phyloP scores from a whole-genome alignment of 2,113 vertebrate species.

The Corythornis vintsioides region DNA sequence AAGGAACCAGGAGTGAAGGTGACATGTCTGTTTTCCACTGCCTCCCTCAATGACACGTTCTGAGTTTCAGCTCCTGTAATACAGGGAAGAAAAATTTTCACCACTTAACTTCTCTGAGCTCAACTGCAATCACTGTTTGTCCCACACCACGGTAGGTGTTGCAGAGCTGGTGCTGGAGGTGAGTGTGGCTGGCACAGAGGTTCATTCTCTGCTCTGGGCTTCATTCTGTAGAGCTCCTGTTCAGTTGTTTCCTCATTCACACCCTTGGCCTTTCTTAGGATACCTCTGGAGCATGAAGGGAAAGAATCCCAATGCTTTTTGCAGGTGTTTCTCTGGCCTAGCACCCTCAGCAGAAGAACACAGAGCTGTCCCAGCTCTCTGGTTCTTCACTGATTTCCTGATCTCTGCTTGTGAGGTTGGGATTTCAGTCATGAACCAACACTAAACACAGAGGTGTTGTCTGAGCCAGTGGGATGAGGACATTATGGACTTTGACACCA shows the following conservation, averaged over 20 bases:
- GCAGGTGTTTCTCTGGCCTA: background rate
- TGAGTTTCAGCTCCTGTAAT: background rate
- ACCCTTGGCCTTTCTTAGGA: background rate
- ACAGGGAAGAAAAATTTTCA: background rate
- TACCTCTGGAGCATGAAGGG: background rate
- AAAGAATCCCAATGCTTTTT: background rate
- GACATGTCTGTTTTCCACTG: background rate
- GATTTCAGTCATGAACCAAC: background rate
- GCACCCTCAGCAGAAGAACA: background rate
- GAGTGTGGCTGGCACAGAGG: fast-evolving
- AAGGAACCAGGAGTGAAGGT: background rate
- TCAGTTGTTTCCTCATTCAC: background rate
- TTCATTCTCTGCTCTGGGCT: background rate
- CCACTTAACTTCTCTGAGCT: fast-evolving
- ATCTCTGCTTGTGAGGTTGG: background rate
- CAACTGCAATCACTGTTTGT: background rate
- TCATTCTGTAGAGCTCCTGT: background rate
- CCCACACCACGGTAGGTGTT: fast-evolving
- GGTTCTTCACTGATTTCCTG: background rate
- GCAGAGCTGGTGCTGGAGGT: background rate
- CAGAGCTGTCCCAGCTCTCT: background rate
- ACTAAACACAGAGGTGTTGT: background rate
- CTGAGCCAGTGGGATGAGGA: background rate
- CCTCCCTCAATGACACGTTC: background rate
- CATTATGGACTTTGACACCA: fast-evolving